Evolutionary conservation across 2,797 vertebrate genomes (phyloP).

Genomic region (Alauda arvensis): DNA sequence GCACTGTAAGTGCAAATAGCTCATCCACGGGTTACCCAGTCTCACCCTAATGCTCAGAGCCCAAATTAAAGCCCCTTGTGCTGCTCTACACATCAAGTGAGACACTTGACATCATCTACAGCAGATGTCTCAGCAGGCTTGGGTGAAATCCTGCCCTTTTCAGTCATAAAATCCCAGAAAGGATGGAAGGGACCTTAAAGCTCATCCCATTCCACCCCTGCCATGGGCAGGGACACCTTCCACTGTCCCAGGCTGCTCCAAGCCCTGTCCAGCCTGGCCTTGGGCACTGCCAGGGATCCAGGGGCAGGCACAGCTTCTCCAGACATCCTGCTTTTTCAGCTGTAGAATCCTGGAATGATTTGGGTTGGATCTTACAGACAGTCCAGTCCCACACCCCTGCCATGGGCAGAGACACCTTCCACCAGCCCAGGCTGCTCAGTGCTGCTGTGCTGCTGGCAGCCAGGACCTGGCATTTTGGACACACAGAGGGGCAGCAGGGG

Average conservation of each 20-base stretch:
- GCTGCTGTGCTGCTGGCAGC: not conserved
- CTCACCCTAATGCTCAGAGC: not conserved
- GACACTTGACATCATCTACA: too few species aligned
- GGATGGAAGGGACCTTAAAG: not conserved
- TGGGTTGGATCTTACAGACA: not conserved
- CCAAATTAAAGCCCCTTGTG: not conserved
- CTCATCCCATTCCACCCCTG: not conserved
- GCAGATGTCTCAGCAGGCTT: not conserved
- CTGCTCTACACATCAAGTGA: not conserved
- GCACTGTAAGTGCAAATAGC: not conserved
- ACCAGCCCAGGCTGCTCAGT: not conserved
- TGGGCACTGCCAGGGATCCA: not conserved
- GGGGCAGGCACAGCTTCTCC: not conserved
- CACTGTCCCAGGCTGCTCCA: accelerated
- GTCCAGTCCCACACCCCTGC: not conserved
- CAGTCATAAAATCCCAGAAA: not conserved
- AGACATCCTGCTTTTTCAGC: not conserved
- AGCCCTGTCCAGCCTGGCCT: accelerated
- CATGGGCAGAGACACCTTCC: not conserved
- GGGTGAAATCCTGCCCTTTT: not conserved
- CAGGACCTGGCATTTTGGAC: not conserved
- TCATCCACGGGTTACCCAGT: not conserved
- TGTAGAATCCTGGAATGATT: not conserved
- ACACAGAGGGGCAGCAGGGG: not conserved
- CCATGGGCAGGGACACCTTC: not conserved